These are phyloP conservation scores for Polypedilum vanderplanki DNA, from an alignment of 1,140 invertebrate species.

Conservation along the genomic window DNA sequence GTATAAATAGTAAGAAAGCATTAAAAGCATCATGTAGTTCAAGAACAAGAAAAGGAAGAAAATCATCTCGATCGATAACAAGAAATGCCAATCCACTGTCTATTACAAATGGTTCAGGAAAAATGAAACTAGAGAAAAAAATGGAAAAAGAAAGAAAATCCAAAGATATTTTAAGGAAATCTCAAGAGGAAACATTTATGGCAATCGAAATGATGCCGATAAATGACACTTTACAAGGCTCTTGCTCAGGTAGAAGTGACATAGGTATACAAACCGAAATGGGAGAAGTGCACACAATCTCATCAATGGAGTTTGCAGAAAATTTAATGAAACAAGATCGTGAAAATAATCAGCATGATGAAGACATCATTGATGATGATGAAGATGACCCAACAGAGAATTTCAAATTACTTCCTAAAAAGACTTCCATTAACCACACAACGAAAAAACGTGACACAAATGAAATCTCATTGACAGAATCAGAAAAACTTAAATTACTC, in stretches of 20 bases:
- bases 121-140: constrained; percentile 31
- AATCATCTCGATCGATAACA: constrained; percentile 34
- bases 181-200: constrained; percentile 33
- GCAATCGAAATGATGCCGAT: constrained; percentile 42
- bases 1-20: constrained; percentile 35
- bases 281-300: constrained; percentile 48
- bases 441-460: constrained; percentile 30
- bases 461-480: constrained; percentile 40
- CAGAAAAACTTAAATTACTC: constrained; percentile 44
- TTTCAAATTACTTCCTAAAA: constrained; percentile 33
- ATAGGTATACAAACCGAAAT: constrained; percentile 52
- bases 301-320: constrained; percentile 47
- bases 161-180: constrained; percentile 13
- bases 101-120: constrained; percentile 32
- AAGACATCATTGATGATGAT: constrained; percentile 32
- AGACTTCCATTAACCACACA: constrained; percentile 34
- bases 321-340: constrained; percentile 38
- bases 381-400: constrained; percentile 33
- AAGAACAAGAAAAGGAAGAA: constrained; percentile 31
- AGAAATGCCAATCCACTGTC: constrained; percentile 37
- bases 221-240: constrained; percentile 42
- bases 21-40: constrained; percentile 35
- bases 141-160: constrained; percentile 31
- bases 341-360: too few species aligned
- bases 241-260: constrained; percentile 45